Percentiles rank a stretch among this genome's conserved stretches.
phyloP scores from a whole-genome alignment of 37 sponge, comb jelly and placozoan species.

The Sycon ciliatum region DNA sequence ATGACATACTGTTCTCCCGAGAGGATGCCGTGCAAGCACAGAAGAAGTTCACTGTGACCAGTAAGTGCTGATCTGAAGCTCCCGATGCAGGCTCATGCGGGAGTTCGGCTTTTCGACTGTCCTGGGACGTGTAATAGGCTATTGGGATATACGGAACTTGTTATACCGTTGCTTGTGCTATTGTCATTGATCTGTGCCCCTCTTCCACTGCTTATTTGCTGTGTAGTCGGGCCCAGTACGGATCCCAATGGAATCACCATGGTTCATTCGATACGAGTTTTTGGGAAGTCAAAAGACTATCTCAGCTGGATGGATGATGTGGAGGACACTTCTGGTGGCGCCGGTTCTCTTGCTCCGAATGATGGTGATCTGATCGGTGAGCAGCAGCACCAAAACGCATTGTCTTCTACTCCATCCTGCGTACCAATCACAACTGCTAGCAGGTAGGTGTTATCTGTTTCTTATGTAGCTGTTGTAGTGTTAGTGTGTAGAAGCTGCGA shows the following conservation, averaged over 20 bases:
- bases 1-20: conserved; percentile 72
- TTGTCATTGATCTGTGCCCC: no score
- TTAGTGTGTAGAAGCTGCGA: no score
- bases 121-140: no score
- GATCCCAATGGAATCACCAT: conserved; percentile 67
- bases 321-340: neutral
- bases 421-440: neutral
- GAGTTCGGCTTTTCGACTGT: no score
- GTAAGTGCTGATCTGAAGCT: no score
- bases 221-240: conserved; percentile 70
- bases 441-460: conserved; percentile 12
- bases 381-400: neutral
- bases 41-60: conserved; percentile 56
- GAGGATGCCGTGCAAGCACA: conserved; percentile 59
- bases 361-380: neutral
- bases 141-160: no score
- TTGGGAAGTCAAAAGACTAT: conserved; percentile 47
- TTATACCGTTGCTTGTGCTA: no score
- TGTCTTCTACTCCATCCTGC: neutral
- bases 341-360: neutral
- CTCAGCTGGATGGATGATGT: conserved; percentile 67
- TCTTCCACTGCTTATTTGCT: no score
- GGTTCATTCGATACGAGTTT: conserved; percentile 57
- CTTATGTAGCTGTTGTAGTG: no score
- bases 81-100: no score